Evolutionary conservation across 2,113 vertebrate species (phyloP).

Genomic region (Struthio camelus): DNA sequence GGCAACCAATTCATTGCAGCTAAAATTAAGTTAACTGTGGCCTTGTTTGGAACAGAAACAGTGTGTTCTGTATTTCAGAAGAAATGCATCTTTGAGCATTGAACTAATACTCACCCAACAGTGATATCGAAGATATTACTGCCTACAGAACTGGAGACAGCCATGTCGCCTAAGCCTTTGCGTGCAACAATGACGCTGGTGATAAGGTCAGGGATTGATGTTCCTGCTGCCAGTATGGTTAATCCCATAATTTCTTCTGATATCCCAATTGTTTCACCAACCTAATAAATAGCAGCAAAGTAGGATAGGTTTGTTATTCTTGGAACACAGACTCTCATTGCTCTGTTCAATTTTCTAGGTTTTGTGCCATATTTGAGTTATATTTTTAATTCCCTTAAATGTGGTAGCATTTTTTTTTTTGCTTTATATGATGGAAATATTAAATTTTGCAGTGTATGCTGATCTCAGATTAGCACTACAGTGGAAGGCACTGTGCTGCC

Average conservation of each 20-base stretch:
- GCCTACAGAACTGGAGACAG: conserved; percentile 96
- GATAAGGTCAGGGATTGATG: conserved; percentile 97
- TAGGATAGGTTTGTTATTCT: not conserved
- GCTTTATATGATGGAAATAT: not conserved
- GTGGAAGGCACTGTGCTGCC: not conserved
- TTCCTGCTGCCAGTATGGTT: conserved; percentile 94
- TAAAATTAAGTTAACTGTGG: not conserved
- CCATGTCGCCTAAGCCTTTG: conserved; percentile 97
- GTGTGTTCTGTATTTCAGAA: not conserved
- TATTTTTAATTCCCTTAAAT: not conserved
- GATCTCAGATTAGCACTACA: not conserved
- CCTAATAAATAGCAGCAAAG: conserved; percentile 70
- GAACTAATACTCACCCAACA: conserved; percentile 84
- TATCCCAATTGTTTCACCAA: conserved; percentile 96
- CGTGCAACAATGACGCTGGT: conserved; percentile 96
- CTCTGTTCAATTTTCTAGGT: not conserved
- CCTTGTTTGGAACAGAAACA: not conserved
- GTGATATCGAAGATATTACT: conserved; percentile 99
- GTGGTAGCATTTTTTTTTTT: not conserved
- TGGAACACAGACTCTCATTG: not conserved
- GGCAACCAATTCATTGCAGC: too few species aligned
- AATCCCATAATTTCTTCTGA: conserved; percentile 98
- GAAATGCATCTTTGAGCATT: not conserved
- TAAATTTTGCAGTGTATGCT: not conserved
- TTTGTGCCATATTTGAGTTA: not conserved